Percentiles rank a stretch among this genome's conserved stretches.
phyloP scores from a whole-genome alignment of 2,113 vertebrate genomes.

The Delphinus delphis region DNA sequence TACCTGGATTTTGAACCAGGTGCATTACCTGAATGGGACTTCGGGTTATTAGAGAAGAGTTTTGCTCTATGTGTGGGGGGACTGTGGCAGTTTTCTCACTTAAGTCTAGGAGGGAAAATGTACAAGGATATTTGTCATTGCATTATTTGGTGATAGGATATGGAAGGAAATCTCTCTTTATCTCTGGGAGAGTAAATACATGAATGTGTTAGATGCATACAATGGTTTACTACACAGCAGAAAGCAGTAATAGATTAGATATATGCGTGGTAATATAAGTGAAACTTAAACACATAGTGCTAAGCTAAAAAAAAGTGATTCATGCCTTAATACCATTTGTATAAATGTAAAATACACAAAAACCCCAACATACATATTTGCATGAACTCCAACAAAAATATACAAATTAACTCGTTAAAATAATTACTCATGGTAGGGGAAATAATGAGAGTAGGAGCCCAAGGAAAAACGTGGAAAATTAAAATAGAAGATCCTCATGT shows the following conservation, averaged over 20 bases:
- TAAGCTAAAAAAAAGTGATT: neutral
- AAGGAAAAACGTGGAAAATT: neutral
- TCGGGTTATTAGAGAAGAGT: neutral
- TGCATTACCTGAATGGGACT: neutral
- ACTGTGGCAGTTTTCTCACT: neutral
- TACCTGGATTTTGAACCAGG: neutral
- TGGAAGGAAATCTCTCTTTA: neutral
- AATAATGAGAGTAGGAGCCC: neutral
- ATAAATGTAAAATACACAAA: neutral
- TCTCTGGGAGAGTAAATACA: neutral
- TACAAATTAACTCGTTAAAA: neutral
- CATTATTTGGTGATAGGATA: neutral
- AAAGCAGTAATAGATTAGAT: neutral
- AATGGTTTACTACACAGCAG: neutral
- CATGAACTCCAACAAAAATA: neutral
- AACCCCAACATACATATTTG: neutral
- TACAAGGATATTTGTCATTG: neutral
- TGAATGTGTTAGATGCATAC: neutral
- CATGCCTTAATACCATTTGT: neutral
- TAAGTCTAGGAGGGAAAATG: neutral
- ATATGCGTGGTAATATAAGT: neutral
- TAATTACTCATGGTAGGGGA: neutral
- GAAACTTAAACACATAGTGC: neutral
- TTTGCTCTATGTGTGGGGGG: neutral
- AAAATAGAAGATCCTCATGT: neutral